phyloP scores from a whole-genome alignment of 2,888 invertebrate species.

The Lydus trimaculatus region DNA sequence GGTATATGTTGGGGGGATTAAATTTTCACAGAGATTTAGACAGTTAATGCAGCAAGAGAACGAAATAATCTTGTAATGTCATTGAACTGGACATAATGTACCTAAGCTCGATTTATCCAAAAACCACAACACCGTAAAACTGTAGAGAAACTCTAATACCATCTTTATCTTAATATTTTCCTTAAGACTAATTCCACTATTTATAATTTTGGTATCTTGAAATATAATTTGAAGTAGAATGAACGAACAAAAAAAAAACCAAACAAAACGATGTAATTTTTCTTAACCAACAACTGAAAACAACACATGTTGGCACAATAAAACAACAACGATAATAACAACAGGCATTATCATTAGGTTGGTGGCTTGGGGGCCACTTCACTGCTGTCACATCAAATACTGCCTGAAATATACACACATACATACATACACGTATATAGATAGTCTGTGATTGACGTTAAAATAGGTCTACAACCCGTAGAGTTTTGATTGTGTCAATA shows the following conservation, averaged over 20 bases:
- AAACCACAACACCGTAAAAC: conserved; percentile 3
- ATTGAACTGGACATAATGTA: conserved; percentile 45
- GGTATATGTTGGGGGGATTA: conserved; percentile 38
- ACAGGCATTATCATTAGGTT: conserved; percentile 41
- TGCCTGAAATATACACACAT: not conserved
- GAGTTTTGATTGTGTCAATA: not conserved
- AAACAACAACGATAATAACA: conserved; percentile 43
- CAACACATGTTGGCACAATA: conserved; percentile 38
- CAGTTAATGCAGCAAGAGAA: conserved; percentile 43
- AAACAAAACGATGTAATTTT: not conserved
- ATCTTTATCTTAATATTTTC: not conserved
- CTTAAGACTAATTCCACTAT: conserved; percentile 5
- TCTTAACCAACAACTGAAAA: not conserved
- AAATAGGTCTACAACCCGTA: not conserved
- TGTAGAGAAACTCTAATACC: not conserved
- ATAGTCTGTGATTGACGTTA: not conserved
- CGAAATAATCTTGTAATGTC: conserved; percentile 44
- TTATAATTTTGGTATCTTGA: not conserved
- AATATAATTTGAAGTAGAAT: not conserved
- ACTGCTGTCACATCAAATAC: not conserved
- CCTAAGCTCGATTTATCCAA: conserved; percentile 20
- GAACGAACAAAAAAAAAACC: not conserved
- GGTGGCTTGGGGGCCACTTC: conserved; percentile 17
- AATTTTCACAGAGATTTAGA: conserved; percentile 46
- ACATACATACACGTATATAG: not conserved